Percentiles rank a stretch among this genome's conserved stretches.
Evolutionary conservation across 2,888 invertebrate genomes (phyloP).

Genomic region (Apamea monoglypha): DNA sequence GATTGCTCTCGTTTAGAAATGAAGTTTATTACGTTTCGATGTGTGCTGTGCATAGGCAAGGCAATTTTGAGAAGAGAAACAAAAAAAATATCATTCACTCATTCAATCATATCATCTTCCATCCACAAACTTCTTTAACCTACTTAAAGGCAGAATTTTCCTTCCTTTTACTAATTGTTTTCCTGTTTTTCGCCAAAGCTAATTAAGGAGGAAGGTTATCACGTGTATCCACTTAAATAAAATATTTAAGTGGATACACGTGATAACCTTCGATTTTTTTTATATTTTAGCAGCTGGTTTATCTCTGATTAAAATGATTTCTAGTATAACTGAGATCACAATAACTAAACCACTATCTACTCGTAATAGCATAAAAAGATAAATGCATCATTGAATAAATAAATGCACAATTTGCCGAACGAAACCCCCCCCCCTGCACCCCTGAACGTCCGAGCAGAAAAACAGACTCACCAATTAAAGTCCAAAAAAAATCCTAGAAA

Average conservation of each 20-base stretch:
- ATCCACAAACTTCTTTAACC: background rate
- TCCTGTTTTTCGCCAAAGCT: background rate
- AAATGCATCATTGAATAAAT: background rate
- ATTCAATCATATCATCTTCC: background rate
- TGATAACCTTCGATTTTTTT: background rate
- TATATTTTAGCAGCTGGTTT: background rate
- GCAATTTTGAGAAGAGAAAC: background rate
- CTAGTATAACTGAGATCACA: too few species aligned
- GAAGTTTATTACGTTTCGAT: constrained; percentile 23
- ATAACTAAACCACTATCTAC: background rate
- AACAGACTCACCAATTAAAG: constrained; percentile 34
- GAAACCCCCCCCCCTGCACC: too few species aligned
- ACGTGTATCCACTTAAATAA: too few species aligned
- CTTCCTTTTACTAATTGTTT: background rate
- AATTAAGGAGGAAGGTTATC: too few species aligned
- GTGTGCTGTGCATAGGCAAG: background rate
- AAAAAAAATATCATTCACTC: too few species aligned
- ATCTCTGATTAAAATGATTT: too few species aligned
- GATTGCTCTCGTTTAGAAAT: constrained; percentile 37
- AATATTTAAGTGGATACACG: background rate
- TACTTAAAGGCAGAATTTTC: background rate
- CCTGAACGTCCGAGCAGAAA: constrained; percentile 4
- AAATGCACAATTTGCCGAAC: too few species aligned
- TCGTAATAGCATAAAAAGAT: background rate
- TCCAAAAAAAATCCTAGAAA: constrained; percentile 47